These are phyloP conservation scores for Astropecten irregularis DNA, from an alignment of 53 echinoderm and acorn worm genomes.

Conservation along the genomic window DNA sequence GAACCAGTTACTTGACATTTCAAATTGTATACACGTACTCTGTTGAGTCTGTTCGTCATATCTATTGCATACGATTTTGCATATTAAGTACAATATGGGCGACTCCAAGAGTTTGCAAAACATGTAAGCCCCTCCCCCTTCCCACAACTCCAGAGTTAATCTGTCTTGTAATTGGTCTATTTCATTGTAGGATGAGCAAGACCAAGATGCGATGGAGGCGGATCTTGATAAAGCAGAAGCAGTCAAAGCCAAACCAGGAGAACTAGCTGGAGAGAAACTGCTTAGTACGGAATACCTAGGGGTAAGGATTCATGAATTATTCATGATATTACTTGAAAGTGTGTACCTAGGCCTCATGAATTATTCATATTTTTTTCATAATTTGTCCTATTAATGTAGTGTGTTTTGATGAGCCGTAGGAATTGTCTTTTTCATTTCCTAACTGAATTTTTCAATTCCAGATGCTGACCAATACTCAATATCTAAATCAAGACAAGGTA, in stretches of 20 bases:
- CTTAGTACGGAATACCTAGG: slow-evolving; percentile 86
- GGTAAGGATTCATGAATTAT: slow-evolving; percentile 62
- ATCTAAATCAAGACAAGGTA: slow-evolving; percentile 37
- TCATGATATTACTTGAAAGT: no score
- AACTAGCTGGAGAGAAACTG: slow-evolving; percentile 89
- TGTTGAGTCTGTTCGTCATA: no score
- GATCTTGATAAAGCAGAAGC: slow-evolving; percentile 96
- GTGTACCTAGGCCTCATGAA: not conserved
- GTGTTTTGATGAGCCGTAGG: no score
- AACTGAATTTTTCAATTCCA: not conserved
- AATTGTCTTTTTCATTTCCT: no score
- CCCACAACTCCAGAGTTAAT: no score
- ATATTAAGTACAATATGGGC: no score
- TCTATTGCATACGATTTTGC: no score
- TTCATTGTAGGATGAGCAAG: slow-evolving; percentile 78
- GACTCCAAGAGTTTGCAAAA: no score
- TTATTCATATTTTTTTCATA: slow-evolving; percentile 14
- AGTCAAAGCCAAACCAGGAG: slow-evolving; percentile 71
- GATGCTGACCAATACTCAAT: slow-evolving; percentile 50
- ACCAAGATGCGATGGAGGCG: slow-evolving; percentile 98
- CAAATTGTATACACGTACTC: no score
- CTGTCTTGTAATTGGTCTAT: no score
- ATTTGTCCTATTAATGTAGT: no score
- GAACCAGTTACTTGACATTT: not conserved
- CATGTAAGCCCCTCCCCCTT: no score